Evolutionary conservation across 1,140 invertebrate genomes (phyloP), one percentile per base, ranked within the genome.

Genomic region (Plodia interpunctella): DNA sequence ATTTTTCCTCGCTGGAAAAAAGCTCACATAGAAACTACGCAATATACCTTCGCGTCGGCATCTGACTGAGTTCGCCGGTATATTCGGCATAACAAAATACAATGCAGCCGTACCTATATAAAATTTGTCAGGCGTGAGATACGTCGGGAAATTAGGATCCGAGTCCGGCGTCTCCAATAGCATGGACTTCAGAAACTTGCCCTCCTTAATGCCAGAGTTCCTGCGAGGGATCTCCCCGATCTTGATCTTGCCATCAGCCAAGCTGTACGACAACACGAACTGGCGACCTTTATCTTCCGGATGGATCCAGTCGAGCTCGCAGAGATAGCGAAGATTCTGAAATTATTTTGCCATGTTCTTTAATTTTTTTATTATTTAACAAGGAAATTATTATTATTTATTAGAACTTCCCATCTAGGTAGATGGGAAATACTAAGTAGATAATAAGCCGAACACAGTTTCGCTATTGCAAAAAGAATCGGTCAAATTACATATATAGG

Each of bases 151-250:
- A 59, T 93, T 89, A 8, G 80, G 90, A 65, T 92, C 89, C 0
- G 91, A 92, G 5, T 90, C 91, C 0, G 93, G 93, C 66, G 96
- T 96, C 0, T 93, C 91, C 18, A 97, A 81, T 1, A 91, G 76
- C 63, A 92, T 94, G 15, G 93, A 70, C 54, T 91, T 90, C 8
- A 97, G 88, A 77, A 97, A 94, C 72, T 93, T 93, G 2, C 96
- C 95, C 77, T 91, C 93, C 13, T 70, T 75, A 59, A 94, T 92
- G 3, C 94, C 94, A 5, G 94, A 94, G 83, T 95, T 95, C 21
- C 84, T 80, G 10, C 90, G 91, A 1, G 90, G 87, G 17, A 92
- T 78, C 80, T 95, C 94, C 15, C 83, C 90, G 18, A 95, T 92
- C 58, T 87, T 89, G 49, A 94, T 91, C 2, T 88, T 91, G 5